Evolutionary conservation across 2,888 invertebrate species (phyloP), one percentile per base, ranked within the genome.

Genomic region (Eretmocerus hayati): DNA sequence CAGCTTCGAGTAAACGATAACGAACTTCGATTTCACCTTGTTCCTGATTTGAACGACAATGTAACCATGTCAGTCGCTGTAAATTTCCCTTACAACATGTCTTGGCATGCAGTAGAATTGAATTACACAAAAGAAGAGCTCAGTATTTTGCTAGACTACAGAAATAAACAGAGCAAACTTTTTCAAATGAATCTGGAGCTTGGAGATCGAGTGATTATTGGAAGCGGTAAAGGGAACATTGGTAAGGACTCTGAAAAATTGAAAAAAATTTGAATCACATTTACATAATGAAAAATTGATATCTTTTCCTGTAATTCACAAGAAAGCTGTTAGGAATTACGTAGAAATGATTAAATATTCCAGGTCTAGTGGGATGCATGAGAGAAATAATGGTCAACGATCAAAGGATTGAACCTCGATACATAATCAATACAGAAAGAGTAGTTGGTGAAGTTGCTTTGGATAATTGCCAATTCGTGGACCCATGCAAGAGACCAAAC

Each of bases 341-440:
- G 39, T 33, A 15, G 11, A 16, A 30, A 39, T 5, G 33, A 38
- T 36, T 19, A 32, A 18, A 46, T 46, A 40, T 50, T 59, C 72
- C 79, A 65, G 91, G 93, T 4, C 76, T 94, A 45, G 88, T 92
- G 42, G 95, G 95, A 21, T 95, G 95, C 66, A 88, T 94, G 80
- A 80, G 90, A 56, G 88, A 91, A 63, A 85, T 94, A 52, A 80
- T 82, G 67, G 86, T 94, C 50, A 92, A 94, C 65, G 85, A 85
- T 11, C 77, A 82, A 52, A 75, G 82, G 42, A 81, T 92, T 56
- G 91, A 93, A 65, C 87, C 93, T 0, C 75, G 87, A 56, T 81
- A 80, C 60, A 84, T 91, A 42, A 83, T 88, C 56, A 87, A 88
- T 67, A 87, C 88, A 4, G 85, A 88, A 61, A 76, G 88, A 55